These are phyloP conservation scores for Falco punctatus DNA, from an alignment of 2,113 vertebrate genomes.

Conservation along the genomic window DNA sequence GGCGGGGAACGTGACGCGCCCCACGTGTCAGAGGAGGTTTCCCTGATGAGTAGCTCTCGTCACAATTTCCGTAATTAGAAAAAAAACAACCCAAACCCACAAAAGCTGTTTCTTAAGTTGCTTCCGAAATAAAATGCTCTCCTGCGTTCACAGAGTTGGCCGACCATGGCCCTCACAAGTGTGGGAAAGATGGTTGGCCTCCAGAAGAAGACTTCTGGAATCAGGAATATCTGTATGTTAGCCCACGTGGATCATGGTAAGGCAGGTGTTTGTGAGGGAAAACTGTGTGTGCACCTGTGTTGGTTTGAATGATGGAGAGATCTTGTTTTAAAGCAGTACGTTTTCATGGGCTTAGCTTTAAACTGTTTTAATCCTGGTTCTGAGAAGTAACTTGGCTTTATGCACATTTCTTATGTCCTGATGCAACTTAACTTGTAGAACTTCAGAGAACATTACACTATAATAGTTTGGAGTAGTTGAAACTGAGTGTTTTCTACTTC, in stretches of 20 bases:
- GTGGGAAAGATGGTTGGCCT: slow-evolving; percentile 83
- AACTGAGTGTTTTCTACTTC: not conserved
- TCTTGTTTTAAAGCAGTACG: not conserved
- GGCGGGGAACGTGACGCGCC: rapidly evolving
- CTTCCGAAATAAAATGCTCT: rapidly evolving
- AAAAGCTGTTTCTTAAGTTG: rapidly evolving
- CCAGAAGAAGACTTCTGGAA: slow-evolving; percentile 84
- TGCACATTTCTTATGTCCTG: rapidly evolving
- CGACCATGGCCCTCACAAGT: slow-evolving; percentile 80
- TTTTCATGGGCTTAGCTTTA: not conserved
- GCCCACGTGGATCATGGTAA: slow-evolving; percentile 97
- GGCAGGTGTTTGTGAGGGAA: not conserved
- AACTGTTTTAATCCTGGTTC: not conserved
- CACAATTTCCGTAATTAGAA: rapidly evolving
- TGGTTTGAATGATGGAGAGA: rapidly evolving
- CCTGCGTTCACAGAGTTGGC: not conserved
- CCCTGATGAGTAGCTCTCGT: rapidly evolving
- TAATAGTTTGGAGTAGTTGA: not conserved
- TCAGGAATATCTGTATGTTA: slow-evolving; percentile 93
- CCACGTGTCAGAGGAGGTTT: not conserved
- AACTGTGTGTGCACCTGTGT: rapidly evolving
- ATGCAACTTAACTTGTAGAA: not conserved
- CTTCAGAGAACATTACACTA: rapidly evolving
- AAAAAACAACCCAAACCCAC: no score
- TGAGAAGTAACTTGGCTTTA: not conserved